Conservation (phyloP, 2,888 invertebrate species). For the Onchidella celtica region DNA sequence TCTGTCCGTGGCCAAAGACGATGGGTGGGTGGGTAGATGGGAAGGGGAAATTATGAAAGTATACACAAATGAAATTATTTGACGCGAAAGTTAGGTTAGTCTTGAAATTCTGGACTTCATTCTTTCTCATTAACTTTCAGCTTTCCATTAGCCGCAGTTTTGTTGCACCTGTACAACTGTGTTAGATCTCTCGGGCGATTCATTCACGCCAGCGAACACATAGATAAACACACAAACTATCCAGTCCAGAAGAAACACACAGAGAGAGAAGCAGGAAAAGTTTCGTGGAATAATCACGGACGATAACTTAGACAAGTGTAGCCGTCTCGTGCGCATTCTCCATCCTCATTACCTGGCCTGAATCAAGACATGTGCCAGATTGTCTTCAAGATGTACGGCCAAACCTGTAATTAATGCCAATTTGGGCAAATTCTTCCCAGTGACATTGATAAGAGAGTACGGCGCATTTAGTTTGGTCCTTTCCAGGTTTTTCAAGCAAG, state of each 20-base stretch:
- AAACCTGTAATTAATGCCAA: conserved; percentile 48
- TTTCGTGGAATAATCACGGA: background rate
- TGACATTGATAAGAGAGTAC: conserved; percentile 35
- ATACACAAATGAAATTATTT: no score
- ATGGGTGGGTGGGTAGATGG: no score
- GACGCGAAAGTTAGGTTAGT: no score
- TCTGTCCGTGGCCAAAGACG: no score
- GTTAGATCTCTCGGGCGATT: no score
- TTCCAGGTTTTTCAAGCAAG: background rate
- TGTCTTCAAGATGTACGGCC: conserved; percentile 39
- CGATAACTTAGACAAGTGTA: conserved; percentile 18
- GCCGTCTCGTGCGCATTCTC: background rate
- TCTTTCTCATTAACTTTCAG: no score
- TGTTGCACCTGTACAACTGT: no score
- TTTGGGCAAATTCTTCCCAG: conserved; percentile 41
- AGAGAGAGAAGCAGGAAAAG: background rate
- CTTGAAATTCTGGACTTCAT: no score
- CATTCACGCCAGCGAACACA: no score
- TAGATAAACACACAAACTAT: no score
- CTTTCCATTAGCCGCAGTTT: no score
- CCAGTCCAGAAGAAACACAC: background rate
- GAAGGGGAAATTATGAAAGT: no score
- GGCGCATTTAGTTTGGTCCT: background rate
- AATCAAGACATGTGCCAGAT: conserved; percentile 41
- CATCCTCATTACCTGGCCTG: conserved; percentile 41